Conservation (phyloP, 2,113 vertebrate genomes). For the Suricata suricatta region DNA sequence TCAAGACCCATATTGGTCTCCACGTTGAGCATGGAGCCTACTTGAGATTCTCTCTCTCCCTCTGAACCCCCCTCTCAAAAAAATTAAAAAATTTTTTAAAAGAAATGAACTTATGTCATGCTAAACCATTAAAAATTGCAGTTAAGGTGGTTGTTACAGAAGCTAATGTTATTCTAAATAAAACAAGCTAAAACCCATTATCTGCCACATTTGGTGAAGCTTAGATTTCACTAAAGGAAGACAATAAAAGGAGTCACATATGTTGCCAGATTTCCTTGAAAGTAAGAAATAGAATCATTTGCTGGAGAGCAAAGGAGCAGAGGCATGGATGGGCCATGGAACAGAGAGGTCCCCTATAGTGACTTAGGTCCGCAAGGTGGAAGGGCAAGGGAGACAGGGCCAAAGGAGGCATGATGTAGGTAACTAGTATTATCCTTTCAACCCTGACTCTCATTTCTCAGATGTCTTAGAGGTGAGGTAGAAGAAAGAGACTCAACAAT, state of each 20-base stretch:
- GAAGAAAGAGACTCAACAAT: not conserved
- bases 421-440: not conserved
- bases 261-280: not conserved
- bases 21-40: too few relatives aligned
- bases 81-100: too few relatives aligned
- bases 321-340: not conserved
- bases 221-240: not conserved
- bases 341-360: not conserved
- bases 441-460: not conserved
- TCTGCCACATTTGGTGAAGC: not conserved
- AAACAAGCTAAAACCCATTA: not conserved
- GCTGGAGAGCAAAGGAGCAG: not conserved
- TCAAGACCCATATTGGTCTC: too few relatives aligned
- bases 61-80: too few relatives aligned
- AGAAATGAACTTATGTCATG: not conserved
- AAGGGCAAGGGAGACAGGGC: not conserved
- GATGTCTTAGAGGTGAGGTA: not conserved
- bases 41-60: too few relatives aligned
- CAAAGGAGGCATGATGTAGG: not conserved
- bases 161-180: not conserved
- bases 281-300: not conserved
- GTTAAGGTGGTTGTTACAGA: not conserved
- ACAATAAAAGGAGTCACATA: not conserved
- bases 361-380: not conserved
- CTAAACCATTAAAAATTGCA: not conserved